These are phyloP conservation scores for Callaeas wilsoni DNA, from an alignment of 2,113 vertebrate species.

Conservation along the genomic window DNA sequence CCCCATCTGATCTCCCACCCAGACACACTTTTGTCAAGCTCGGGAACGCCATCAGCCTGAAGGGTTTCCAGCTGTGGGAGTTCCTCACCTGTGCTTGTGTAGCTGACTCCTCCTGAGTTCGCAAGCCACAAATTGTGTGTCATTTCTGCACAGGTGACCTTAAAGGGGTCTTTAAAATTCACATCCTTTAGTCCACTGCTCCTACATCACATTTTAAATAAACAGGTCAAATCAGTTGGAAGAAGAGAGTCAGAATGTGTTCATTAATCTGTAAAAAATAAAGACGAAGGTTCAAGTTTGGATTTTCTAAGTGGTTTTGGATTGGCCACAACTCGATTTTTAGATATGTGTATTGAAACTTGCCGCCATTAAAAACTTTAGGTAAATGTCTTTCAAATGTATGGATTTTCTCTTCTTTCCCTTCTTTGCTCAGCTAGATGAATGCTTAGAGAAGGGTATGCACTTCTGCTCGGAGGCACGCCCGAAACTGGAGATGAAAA, in stretches of 20 bases:
- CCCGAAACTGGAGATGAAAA: neutral
- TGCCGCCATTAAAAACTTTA: neutral
- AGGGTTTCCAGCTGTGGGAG: neutral
- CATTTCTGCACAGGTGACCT: conserved; percentile 53
- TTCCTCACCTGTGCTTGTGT: neutral
- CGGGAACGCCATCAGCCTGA: neutral
- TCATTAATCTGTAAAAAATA: neutral
- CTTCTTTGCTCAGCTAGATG: neutral
- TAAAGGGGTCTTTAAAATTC: conserved; percentile 6
- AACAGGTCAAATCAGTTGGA: conserved; percentile 33
- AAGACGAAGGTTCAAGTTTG: neutral
- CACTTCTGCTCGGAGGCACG: neutral
- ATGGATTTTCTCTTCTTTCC: neutral
- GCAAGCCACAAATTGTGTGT: conserved; percentile 9
- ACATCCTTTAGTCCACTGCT: conserved; percentile 40
- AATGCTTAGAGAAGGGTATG: neutral
- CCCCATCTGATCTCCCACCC: neutral
- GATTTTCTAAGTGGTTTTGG: neutral
- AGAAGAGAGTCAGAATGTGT: conserved; percentile 54
- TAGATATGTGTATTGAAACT: neutral
- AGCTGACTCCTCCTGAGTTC: conserved; percentile 42
- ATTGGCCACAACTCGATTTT: neutral
- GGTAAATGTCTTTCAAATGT: neutral
- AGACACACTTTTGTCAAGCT: conserved; percentile 10
- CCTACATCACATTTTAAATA: neutral